phyloP scores from a whole-genome alignment of 2,797 vertebrate species.

The Melanotaenia boesemani region DNA sequence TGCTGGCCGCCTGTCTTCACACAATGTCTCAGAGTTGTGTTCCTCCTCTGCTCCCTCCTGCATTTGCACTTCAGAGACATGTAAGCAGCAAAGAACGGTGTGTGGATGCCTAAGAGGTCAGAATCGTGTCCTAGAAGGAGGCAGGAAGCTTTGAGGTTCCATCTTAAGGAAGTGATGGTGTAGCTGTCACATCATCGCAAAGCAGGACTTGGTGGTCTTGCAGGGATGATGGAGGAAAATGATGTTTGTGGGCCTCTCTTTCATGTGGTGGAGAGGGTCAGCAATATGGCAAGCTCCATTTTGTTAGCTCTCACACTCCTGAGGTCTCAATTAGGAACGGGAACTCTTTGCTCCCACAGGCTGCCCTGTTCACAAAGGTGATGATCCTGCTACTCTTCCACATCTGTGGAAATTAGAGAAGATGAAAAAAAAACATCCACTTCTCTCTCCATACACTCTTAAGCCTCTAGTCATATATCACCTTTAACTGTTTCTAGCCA shows the following conservation, averaged over 20 bases:
- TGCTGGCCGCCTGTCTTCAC: slow-evolving; percentile 44
- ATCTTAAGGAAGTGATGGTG: slow-evolving; percentile 49
- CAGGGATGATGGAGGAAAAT: slow-evolving; percentile 79
- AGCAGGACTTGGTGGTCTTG: slow-evolving; percentile 57
- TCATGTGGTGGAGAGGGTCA: slow-evolving; percentile 66
- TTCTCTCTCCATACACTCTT: slow-evolving; percentile 5
- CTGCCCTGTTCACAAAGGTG: slow-evolving; percentile 59
- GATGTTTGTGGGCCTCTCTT: slow-evolving; percentile 71
- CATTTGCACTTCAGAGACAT: slow-evolving; percentile 40
- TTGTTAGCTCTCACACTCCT: slow-evolving; percentile 70
- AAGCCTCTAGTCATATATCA: slow-evolving; percentile 29
- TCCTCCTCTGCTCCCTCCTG: slow-evolving; percentile 25
- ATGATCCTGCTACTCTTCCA: slow-evolving; percentile 40
- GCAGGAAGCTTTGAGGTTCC: slow-evolving; percentile 52
- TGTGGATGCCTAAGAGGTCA: slow-evolving; percentile 57
- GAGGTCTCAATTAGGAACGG: slow-evolving; percentile 71
- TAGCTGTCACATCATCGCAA: slow-evolving; percentile 66
- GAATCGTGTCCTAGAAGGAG: slow-evolving; percentile 43
- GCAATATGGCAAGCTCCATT: slow-evolving; percentile 68
- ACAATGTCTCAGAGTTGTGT: slow-evolving; percentile 30
- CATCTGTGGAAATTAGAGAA: slow-evolving; percentile 41
- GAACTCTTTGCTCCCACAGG: slow-evolving; percentile 50
- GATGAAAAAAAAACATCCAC: slow-evolving; percentile 1
- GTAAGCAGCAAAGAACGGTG: slow-evolving; percentile 21
- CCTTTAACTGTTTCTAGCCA: slow-evolving; percentile 21